Percentiles rank a stretch among this genome's conserved stretches.
phyloP scores from a whole-genome alignment of 2,888 invertebrate genomes.

The Altica lythri region DNA sequence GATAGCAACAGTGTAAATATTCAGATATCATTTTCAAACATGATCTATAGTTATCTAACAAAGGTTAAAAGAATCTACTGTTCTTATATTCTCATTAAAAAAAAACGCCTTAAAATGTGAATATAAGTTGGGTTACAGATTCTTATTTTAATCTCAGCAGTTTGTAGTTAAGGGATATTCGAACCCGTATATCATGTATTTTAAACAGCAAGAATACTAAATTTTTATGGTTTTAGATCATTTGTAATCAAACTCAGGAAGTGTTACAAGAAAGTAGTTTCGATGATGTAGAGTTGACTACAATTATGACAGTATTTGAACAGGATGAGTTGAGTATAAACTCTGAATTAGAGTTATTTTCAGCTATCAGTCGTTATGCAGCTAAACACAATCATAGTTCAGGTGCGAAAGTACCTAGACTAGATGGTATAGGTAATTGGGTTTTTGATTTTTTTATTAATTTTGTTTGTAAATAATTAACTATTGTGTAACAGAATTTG shows the following conservation, averaged over 20 bases:
- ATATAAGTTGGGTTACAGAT: too few relatives aligned
- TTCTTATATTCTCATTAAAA: too few relatives aligned
- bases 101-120: too few relatives aligned
- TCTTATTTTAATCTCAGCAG: too few relatives aligned
- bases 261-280: conserved; percentile 77
- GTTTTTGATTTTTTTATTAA: neutral
- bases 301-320: conserved; percentile 75
- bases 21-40: too few relatives aligned
- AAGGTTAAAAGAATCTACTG: too few relatives aligned
- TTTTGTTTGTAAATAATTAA: neutral
- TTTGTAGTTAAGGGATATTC: too few relatives aligned
- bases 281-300: conserved; percentile 76
- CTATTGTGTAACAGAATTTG: neutral
- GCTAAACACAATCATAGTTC: conserved; percentile 62
- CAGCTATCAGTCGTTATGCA: conserved; percentile 72
- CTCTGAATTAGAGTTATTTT: conserved; percentile 78
- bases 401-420: conserved; percentile 59
- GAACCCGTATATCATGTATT: too few relatives aligned
- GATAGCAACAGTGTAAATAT: too few relatives aligned
- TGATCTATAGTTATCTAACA: too few relatives aligned
- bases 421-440: conserved; percentile 56
- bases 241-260: conserved; percentile 75
- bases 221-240: conserved; percentile 70
- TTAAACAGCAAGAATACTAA: too few relatives aligned
- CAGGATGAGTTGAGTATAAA: conserved; percentile 73